These are phyloP conservation scores for Acheta domesticus DNA, from an alignment of 2,888 invertebrate genomes.

Conservation along the genomic window DNA sequence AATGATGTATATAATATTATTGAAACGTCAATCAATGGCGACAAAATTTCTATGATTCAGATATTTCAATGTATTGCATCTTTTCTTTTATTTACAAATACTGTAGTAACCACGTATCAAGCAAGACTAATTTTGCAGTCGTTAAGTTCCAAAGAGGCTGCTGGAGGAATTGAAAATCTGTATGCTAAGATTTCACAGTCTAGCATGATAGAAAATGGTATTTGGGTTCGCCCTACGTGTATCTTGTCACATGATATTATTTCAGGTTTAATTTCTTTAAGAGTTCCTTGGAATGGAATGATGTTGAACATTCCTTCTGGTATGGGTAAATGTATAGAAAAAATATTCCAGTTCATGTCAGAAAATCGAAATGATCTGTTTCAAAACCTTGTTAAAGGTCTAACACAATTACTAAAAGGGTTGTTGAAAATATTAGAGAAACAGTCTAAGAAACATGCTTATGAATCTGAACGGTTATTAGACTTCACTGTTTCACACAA, in stretches of 20 bases:
- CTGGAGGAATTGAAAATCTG: too few species aligned
- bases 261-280: too few species aligned
- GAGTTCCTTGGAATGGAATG: too few species aligned
- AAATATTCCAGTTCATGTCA: neutral
- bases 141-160: too few species aligned
- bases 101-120: neutral
- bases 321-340: neutral
- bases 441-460: too few species aligned
- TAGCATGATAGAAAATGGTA: neutral
- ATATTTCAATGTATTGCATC: neutral
- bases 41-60: neutral
- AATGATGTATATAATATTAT: neutral
- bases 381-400: too few species aligned
- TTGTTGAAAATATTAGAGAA: too few species aligned
- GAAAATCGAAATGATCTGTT: too few species aligned
- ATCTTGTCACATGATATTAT: neutral
- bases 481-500: too few species aligned
- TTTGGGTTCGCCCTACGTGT: neutral
- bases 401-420: too few species aligned
- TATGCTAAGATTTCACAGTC: neutral
- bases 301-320: neutral
- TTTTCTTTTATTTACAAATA: neutral
- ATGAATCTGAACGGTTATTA: too few species aligned
- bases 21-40: neutral
- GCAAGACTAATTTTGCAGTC: neutral